Conservation (phyloP, 1,140 invertebrate species). For the Plodia interpunctella region DNA sequence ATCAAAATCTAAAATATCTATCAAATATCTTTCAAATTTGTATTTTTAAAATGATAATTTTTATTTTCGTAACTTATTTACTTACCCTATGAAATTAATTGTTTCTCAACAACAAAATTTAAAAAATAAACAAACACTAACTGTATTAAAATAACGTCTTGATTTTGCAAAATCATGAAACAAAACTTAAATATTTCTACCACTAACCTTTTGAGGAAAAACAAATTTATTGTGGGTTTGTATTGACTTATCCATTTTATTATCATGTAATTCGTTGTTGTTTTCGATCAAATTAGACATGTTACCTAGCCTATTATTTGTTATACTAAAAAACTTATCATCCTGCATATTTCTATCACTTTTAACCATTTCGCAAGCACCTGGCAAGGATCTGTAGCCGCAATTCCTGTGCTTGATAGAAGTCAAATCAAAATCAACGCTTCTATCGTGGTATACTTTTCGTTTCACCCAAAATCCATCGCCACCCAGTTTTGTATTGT, state of each 20-base stretch:
- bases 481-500: constrained; percentile 48
- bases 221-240: constrained; percentile 17
- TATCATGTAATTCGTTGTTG: not conserved
- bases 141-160: no score
- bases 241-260: constrained; percentile 1
- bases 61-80: no score
- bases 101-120: not conserved
- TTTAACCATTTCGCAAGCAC: constrained; percentile 26
- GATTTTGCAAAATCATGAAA: not conserved
- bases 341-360: constrained; percentile 2
- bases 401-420: constrained; percentile 17
- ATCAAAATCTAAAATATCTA: no score
- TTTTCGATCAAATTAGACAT: not conserved
- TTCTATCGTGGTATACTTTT: constrained; percentile 30
- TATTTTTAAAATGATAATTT: no score
- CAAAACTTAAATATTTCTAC: not conserved
- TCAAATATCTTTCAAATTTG: no score
- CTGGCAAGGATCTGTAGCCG: constrained; percentile 30
- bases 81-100: no score
- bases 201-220: constrained; percentile 21
- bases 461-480: constrained; percentile 42
- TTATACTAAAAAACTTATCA: not conserved
- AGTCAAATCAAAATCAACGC: constrained; percentile 8
- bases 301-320: not conserved
- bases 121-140: not conserved